phyloP scores from a whole-genome alignment of 2,113 vertebrate species.

The Hippocampus guttulatus region DNA sequence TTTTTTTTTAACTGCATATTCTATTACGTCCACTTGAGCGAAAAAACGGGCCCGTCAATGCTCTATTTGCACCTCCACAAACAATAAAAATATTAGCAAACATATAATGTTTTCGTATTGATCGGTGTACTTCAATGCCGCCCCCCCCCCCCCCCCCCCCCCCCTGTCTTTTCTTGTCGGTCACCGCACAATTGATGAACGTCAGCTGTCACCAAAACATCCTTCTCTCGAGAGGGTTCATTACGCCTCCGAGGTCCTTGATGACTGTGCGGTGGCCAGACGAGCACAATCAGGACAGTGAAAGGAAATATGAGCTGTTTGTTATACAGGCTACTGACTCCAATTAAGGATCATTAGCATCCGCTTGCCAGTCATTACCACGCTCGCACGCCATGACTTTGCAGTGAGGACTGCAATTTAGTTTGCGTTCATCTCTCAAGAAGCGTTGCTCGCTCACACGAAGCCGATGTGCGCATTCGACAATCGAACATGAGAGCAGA shows the following conservation, averaged over 20 bases:
- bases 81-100: background rate
- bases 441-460: background rate
- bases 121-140: slow-evolving; percentile 15
- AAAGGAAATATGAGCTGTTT: slow-evolving; percentile 7
- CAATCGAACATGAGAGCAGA: background rate
- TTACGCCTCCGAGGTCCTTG: background rate
- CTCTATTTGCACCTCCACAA: background rate
- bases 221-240: background rate
- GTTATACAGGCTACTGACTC: slow-evolving; percentile 14
- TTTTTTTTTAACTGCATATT: too few species aligned
- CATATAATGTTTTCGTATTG: slow-evolving; percentile 17
- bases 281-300: background rate
- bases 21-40: too few species aligned
- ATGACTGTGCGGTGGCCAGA: background rate
- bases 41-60: background rate
- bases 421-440: background rate
- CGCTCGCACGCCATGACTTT: background rate
- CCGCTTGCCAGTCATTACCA: slow-evolving; percentile 1
- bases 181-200: slow-evolving; percentile 1
- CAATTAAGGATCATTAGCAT: slow-evolving; percentile 4
- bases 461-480: background rate
- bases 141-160: background rate
- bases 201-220: slow-evolving; percentile 2
- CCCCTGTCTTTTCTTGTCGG: background rate
- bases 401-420: background rate